A percentile compares a stretch with the other conserved stretches of the same genome.
Conservation (phyloP, 2,888 invertebrate species). For the Penaeus monodon region DNA sequence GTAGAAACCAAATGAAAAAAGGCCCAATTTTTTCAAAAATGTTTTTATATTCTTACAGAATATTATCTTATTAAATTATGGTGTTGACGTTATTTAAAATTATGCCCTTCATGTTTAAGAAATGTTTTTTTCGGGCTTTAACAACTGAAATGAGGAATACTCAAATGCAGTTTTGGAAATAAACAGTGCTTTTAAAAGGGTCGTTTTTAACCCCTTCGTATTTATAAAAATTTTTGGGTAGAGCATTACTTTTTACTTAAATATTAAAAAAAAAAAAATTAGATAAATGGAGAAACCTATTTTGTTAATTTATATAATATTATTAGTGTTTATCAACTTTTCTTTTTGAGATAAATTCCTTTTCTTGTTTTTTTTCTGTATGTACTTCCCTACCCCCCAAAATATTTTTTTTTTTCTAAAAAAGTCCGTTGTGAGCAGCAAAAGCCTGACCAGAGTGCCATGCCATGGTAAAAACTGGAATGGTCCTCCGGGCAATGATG, state of each 20-base stretch:
- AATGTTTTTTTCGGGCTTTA: conserved; percentile 41
- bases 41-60: too few relatives aligned
- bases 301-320: conserved; percentile 2
- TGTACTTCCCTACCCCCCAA: too few relatives aligned
- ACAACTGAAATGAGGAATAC: conserved; percentile 75
- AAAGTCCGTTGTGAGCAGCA: conserved; percentile 82
- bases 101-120: too few relatives aligned
- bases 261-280: background rate
- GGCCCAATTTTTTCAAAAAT: too few relatives aligned
- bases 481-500: conserved; percentile 96
- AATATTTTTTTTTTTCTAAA: background rate
- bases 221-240: background rate
- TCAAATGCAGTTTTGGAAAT: conserved; percentile 92
- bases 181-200: conserved; percentile 94
- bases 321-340: background rate
- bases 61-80: too few relatives aligned
- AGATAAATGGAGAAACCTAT: background rate
- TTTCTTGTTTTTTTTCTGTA: too few relatives aligned
- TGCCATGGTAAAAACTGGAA: conserved; percentile 92
- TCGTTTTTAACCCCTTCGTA: background rate
- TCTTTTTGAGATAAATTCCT: background rate
- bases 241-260: too few relatives aligned
- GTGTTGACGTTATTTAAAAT: too few relatives aligned
- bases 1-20: too few relatives aligned
- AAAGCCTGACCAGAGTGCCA: conserved; percentile 94